Evolutionary conservation across 2,888 invertebrate genomes (phyloP).

Genomic region (Geophilus truncorum): DNA sequence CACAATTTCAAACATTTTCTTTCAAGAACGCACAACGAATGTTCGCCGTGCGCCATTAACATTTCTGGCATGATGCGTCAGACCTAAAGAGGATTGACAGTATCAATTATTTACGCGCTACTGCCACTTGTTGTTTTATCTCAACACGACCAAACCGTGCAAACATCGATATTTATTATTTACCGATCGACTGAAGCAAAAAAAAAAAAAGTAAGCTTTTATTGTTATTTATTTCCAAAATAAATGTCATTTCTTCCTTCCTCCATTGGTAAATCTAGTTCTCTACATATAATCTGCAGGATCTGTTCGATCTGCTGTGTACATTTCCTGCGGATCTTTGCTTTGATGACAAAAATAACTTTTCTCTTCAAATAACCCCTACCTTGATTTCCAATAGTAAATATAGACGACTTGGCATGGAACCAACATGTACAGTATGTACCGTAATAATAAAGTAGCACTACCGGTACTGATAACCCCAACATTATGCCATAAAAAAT

Average conservation of each 20-base stretch:
- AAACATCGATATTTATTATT: not conserved
- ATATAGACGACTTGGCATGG: not conserved
- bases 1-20: not conserved
- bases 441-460: too few species aligned
- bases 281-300: not conserved
- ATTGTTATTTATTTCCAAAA: not conserved
- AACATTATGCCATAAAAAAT: too few species aligned
- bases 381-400: not conserved
- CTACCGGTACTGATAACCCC: too few species aligned
- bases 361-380: not conserved
- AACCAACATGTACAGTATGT: not conserved
- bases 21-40: not conserved
- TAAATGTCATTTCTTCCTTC: not conserved
- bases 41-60: not conserved
- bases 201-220: not conserved
- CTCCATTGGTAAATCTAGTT: not conserved
- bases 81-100: not conserved
- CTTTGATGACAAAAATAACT: not conserved
- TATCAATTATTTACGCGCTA: not conserved
- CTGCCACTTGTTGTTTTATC: not conserved
- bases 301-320: not conserved
- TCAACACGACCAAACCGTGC: too few species aligned
- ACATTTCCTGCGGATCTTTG: constrained; percentile 19
- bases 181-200: not conserved
- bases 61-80: not conserved